Conservation (phyloP, 2,888 invertebrate genomes). For the Gymnocheta viridis region DNA sequence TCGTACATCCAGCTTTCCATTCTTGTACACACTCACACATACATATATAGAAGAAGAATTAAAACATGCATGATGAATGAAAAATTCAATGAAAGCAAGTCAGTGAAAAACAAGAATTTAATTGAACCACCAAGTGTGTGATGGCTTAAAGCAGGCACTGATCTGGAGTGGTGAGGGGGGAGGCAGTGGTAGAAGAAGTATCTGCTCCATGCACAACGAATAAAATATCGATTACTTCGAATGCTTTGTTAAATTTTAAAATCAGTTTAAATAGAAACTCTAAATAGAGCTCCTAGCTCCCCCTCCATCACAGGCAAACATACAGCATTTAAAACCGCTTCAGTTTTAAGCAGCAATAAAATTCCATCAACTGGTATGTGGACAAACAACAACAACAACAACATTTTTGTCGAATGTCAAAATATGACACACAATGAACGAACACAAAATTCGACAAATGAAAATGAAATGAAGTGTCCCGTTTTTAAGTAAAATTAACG, state of each 20-base stretch:
- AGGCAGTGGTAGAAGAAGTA: too few species aligned
- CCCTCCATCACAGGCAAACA: too few species aligned
- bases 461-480: not conserved
- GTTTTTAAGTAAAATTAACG: not conserved
- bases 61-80: slow-evolving; percentile 11
- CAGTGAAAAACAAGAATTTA: slow-evolving; percentile 3
- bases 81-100: slow-evolving; percentile 36
- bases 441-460: slow-evolving; percentile 1
- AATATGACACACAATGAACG: slow-evolving; percentile 10
- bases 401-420: not conserved
- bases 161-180: not conserved
- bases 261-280: not conserved
- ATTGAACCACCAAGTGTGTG: slow-evolving; percentile 42
- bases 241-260: not conserved
- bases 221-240: not conserved
- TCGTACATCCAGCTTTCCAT: slow-evolving; percentile 6
- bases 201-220: not conserved
- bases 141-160: not conserved
- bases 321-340: too few species aligned
- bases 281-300: too few species aligned
- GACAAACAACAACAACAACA: too few species aligned
- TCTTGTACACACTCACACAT: not conserved
- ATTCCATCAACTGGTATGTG: not conserved
- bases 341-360: not conserved
- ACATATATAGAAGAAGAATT: not conserved